A percentile compares a stretch with the other conserved stretches of the same genome.
Evolutionary conservation across 1,140 invertebrate species (phyloP).

Genomic region (Hylaeus volcanicus): DNA sequence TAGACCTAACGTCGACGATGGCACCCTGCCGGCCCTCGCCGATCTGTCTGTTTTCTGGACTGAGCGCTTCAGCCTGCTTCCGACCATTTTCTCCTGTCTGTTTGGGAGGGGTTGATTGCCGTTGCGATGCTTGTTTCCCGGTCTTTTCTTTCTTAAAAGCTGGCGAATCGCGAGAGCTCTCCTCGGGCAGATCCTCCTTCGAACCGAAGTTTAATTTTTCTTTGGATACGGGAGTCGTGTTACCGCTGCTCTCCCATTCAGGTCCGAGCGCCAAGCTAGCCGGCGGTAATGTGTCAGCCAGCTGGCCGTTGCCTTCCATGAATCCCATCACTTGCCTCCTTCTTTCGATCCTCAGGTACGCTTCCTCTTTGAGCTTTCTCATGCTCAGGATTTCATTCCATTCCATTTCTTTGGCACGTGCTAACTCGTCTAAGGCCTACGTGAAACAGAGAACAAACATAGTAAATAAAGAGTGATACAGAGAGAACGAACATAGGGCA

Average conservation of each 20-base stretch:
- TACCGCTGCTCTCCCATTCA: slow-evolving; percentile 67
- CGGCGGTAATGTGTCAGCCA: slow-evolving; percentile 62
- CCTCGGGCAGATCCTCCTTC: slow-evolving; percentile 50
- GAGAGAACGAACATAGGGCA: no score
- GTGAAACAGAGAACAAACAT: not conserved
- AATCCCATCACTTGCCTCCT: slow-evolving; percentile 83
- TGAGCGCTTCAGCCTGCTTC: slow-evolving; percentile 61
- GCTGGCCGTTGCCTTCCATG: slow-evolving; percentile 69
- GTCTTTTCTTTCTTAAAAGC: slow-evolving; percentile 62
- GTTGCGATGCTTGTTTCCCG: slow-evolving; percentile 44
- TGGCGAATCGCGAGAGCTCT: slow-evolving; percentile 42
- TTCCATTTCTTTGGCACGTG: slow-evolving; percentile 89
- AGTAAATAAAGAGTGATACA: no score
- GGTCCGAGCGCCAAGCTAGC: slow-evolving; percentile 61
- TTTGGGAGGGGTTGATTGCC: slow-evolving; percentile 53
- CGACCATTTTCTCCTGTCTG: slow-evolving; percentile 60
- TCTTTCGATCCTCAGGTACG: slow-evolving; percentile 85
- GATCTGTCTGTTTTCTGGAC: slow-evolving; percentile 77
- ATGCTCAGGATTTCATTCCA: slow-evolving; percentile 90
- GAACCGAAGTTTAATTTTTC: slow-evolving; percentile 44
- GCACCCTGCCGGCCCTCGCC: slow-evolving; percentile 87
- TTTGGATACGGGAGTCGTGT: slow-evolving; percentile 35
- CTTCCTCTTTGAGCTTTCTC: slow-evolving; percentile 91
- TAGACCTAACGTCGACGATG: slow-evolving; percentile 89
- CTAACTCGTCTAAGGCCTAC: slow-evolving; percentile 84